Conservation (phyloP, 1,140 invertebrate species). For the Drosophila quadrilineata region DNA sequence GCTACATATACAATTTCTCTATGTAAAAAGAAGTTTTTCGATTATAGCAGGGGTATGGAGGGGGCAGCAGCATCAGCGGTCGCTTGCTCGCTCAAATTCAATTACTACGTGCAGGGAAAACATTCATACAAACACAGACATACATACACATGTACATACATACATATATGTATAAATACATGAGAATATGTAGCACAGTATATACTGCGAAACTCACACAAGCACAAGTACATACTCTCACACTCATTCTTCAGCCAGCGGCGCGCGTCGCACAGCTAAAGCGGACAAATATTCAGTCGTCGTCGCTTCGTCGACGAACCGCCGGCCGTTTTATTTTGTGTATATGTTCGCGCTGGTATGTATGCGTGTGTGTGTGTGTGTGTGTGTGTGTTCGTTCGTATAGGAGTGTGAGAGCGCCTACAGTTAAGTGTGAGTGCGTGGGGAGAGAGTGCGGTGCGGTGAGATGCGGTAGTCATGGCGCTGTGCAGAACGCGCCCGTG, state of each 20-base stretch:
- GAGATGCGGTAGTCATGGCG: conserved; percentile 19
- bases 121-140: conserved; percentile 17
- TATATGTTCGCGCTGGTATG: conserved; percentile 11
- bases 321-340: conserved; percentile 40
- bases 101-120: conserved; percentile 42
- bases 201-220: conserved; percentile 30
- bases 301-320: conserved; percentile 27
- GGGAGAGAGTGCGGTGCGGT: conserved; percentile 10
- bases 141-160: background rate
- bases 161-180: background rate
- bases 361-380: background rate
- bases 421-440: conserved; percentile 23
- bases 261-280: conserved; percentile 33
- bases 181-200: too few relatives aligned
- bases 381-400: background rate
- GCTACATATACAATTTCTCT: background rate
- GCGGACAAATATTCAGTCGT: conserved; percentile 39
- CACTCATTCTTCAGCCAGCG: conserved; percentile 20
- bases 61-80: conserved; percentile 16
- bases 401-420: conserved; percentile 35
- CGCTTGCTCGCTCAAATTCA: conserved; percentile 44
- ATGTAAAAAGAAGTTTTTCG: conserved; percentile 42
- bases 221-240: background rate
- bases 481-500: conserved; percentile 37
- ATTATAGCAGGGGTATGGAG: conserved; percentile 20